phyloP scores from a whole-genome alignment of 2,797 vertebrate species.

The Scolopax rusticola region DNA sequence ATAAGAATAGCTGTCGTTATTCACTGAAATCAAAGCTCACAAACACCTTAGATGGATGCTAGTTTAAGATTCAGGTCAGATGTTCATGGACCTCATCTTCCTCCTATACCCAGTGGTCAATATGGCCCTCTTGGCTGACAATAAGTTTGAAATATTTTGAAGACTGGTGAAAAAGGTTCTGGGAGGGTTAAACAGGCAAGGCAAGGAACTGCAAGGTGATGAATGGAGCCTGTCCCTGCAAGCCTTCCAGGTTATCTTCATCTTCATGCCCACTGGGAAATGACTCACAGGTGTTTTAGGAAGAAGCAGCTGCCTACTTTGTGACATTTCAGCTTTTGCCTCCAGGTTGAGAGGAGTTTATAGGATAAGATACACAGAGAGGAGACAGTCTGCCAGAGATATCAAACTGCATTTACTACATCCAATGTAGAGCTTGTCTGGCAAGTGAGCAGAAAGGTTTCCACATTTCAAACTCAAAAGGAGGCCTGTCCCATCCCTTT shows the following conservation, averaged over 20 bases:
- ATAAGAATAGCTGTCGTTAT: background rate
- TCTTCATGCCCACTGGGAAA: constrained; percentile 65
- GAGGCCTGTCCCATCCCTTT: background rate
- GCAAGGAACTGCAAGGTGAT: background rate
- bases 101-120: background rate
- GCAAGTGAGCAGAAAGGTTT: constrained; percentile 12
- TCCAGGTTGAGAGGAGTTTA: constrained; percentile 52
- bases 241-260: constrained; percentile 64
- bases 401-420: constrained; percentile 30
- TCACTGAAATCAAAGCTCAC: background rate
- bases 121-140: background rate
- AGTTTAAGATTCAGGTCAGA: background rate
- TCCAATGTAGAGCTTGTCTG: background rate
- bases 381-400: constrained; percentile 61
- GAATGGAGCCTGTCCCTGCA: constrained; percentile 45
- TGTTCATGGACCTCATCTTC: background rate
- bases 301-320: constrained; percentile 63
- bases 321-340: constrained; percentile 62
- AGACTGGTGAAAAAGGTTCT: background rate
- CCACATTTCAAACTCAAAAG: background rate
- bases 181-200: constrained; percentile 27
- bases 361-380: background rate
- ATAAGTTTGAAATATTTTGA: background rate
- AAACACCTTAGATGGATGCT: background rate
- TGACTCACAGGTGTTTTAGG: constrained; percentile 70